These are phyloP conservation scores for Cyphomyrmex costatus DNA, from an alignment of 1,140 invertebrate genomes.

Conservation along the genomic window DNA sequence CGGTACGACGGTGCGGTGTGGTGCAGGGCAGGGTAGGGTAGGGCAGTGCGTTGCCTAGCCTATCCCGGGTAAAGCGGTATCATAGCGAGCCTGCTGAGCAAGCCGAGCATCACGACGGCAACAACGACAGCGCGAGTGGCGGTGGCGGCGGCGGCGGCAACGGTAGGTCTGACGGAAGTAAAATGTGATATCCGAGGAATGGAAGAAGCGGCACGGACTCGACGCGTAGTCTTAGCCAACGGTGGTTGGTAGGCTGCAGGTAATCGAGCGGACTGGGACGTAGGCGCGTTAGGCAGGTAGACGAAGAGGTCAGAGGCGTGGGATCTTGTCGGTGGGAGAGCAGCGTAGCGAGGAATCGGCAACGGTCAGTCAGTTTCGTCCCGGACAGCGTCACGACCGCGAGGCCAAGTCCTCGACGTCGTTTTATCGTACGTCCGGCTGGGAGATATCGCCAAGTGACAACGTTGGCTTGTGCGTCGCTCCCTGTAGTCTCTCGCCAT, in stretches of 20 bases:
- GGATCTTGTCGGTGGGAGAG: constrained; percentile 11
- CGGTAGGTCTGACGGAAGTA: constrained; percentile 30
- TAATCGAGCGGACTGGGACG: constrained; percentile 1
- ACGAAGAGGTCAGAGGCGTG: constrained; percentile 19
- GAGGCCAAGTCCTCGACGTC: constrained; percentile 4
- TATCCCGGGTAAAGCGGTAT: constrained; percentile 63
- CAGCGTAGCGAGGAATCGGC: background rate
- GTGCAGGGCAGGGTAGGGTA: constrained; percentile 31
- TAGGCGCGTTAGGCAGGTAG: constrained; percentile 25
- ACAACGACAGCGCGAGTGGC: background rate
- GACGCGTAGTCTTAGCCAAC: constrained; percentile 53
- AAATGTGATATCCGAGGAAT: constrained; percentile 68
- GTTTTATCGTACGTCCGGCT: constrained; percentile 29
- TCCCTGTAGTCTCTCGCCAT: constrained; percentile 29
- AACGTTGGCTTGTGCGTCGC: background rate
- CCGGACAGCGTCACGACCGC: constrained; percentile 31
- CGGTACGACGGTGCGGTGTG: background rate
- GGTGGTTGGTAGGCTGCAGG: constrained; percentile 47
- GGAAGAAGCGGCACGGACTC: constrained; percentile 60
- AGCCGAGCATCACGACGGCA: constrained; percentile 44
- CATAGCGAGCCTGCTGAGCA: constrained; percentile 66
- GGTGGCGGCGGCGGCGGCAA: background rate
- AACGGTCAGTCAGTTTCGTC: constrained; percentile 31
- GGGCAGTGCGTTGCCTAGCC: constrained; percentile 25
- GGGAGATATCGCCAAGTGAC: background rate